A percentile compares a stretch with the other conserved stretches of the same genome.
Evolutionary conservation across 2,113 vertebrate species (phyloP).

Genomic region (Centropristis striata): DNA sequence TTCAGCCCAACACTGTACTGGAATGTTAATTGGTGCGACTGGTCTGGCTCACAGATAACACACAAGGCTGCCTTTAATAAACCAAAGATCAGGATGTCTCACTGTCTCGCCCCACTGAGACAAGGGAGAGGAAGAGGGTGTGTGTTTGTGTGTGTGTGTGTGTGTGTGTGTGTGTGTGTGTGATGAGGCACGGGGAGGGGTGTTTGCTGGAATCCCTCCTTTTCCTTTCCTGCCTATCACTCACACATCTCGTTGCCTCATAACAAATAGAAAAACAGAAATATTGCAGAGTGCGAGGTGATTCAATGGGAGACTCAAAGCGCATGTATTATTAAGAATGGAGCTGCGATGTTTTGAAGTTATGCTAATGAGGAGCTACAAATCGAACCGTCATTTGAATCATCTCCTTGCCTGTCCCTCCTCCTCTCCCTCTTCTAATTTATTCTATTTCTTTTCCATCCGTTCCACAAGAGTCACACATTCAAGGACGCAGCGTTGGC

Average conservation of each 20-base stretch:
- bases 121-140: neutral
- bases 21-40: conserved; percentile 82
- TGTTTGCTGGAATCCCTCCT: conserved; percentile 27
- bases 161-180: conserved; percentile 7
- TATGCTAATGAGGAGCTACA: conserved; percentile 75
- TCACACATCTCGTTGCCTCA: conserved; percentile 44
- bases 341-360: conserved; percentile 67
- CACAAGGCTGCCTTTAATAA: conserved; percentile 67
- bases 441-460: neutral
- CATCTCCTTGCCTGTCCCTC: conserved; percentile 49
- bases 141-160: conserved; percentile 21
- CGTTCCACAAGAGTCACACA: conserved; percentile 39
- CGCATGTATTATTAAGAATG: conserved; percentile 71
- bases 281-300: conserved; percentile 52
- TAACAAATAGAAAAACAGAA: conserved; percentile 61
- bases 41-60: conserved; percentile 75
- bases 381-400: conserved; percentile 72
- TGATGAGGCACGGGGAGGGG: neutral
- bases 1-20: conserved; percentile 47
- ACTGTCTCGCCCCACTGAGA: conserved; percentile 19
- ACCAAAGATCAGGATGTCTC: conserved; percentile 66
- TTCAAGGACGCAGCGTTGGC: conserved; percentile 52
- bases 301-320: conserved; percentile 60
- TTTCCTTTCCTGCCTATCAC: conserved; percentile 19
- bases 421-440: conserved; percentile 22